Base-by-base conservation (phyloP, 2,113 vertebrate genomes). In the Urocynchramus pylzowi region DNA sequence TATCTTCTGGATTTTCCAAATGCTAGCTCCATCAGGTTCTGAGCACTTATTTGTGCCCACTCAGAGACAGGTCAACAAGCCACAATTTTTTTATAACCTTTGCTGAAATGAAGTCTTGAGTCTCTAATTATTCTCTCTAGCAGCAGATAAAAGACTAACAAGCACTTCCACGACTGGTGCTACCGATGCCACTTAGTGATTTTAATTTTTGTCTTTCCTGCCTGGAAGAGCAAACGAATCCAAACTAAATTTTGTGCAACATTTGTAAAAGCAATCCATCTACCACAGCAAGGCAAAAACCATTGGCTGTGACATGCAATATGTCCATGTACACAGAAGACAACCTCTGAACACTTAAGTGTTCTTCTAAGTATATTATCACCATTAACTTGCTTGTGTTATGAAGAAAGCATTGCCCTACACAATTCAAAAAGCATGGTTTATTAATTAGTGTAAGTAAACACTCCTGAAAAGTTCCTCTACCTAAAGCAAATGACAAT, bases 1-100 rank as follows among this genome's bases (percentile, higher is more conserved):
- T 92, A 93, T 94, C 87, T 83, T 79, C 47, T 93, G 80, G 68
- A 91, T 96, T 97, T 97, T 97, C 81, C 95, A 97, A 97, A 97
- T 95, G 96, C 82, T 95, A 98, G 35, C 77, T 94, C 70, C 77
- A 93, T 73, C 95, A 86, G 86, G 77, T 92, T 97, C 76, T 97
- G 69, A 96, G 81, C 49, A 95, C 54, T 96, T 79, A 82, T 11
- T 78, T 54, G 26, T 97, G 86, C 93, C 92, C 87, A 96, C 92
- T 97, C 95, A 97, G 23, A 75, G 79, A 41, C 84, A 67, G 95
- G 95, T 84, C 85, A 97, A 74, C n/a, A 93, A 89, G 67, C 90
- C 22, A 95, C 77, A 96, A 84, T 56, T 97, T 90, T 90, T 88
- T 31, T 39, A 70, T 84, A 93, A 88, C 10, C 47, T 65, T 60